Percentiles rank a stretch among this genome's conserved stretches.
phyloP scores from a whole-genome alignment of 1,140 invertebrate species.

The Dolichoris vasculosae region DNA sequence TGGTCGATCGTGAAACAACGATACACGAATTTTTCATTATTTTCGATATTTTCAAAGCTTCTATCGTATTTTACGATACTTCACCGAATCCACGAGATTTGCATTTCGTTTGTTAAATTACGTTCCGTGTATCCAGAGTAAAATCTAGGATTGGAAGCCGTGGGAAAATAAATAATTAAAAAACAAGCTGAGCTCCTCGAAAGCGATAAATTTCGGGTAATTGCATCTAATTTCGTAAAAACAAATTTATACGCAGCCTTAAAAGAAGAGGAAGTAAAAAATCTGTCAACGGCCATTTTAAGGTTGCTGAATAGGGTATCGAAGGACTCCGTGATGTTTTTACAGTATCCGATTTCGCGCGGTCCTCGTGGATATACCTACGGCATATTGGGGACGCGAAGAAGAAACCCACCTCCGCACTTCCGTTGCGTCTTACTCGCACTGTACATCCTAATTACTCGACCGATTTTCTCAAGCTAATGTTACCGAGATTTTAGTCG shows the following conservation, averaged over 20 bases:
- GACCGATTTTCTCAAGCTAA: not conserved
- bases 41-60: not conserved
- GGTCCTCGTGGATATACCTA: not conserved
- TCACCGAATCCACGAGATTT: no score
- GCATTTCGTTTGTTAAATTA: no score
- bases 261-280: not conserved
- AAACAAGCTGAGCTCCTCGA: no score
- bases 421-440: not conserved
- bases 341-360: not conserved
- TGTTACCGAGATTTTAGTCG: not conserved
- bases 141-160: no score
- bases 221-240: not conserved
- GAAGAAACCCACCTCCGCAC: not conserved
- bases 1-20: slow-evolving; percentile 63
- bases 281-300: not conserved
- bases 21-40: not conserved
- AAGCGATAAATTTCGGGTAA: no score
- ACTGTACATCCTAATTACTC: slow-evolving; percentile 31
- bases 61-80: no score
- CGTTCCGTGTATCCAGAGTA: no score
- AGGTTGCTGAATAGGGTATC: not conserved
- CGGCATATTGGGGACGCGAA: not conserved
- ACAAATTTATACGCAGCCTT: not conserved
- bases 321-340: not conserved
- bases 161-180: no score